A percentile compares a stretch with the other conserved stretches of the same genome.
phyloP scores from a whole-genome alignment of 2,888 invertebrate species.

The Candidula unifasciata region DNA sequence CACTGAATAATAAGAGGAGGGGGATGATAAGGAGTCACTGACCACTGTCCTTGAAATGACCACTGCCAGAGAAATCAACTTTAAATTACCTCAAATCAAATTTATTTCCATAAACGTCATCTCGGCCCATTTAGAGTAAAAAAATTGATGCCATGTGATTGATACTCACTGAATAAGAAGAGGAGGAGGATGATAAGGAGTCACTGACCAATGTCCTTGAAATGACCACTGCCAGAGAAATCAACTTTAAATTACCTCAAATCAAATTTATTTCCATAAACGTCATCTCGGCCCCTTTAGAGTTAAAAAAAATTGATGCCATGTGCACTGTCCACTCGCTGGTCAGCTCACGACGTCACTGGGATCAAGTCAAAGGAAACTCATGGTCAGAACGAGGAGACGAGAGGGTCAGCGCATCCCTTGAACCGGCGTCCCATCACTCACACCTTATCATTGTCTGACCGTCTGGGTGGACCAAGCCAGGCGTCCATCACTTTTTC shows the following conservation, averaged over 20 bases:
- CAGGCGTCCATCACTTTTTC: conserved; percentile 10
- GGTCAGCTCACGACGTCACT: conserved; percentile 3
- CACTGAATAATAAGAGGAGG: too few relatives aligned
- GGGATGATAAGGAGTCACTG: too few relatives aligned
- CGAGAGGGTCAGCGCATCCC: conserved; percentile 29
- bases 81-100: background rate
- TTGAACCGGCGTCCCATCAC: conserved; percentile 37
- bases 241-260: background rate
- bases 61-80: background rate
- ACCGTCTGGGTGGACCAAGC: background rate
- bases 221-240: background rate
- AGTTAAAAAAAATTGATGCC: background rate
- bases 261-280: conserved; percentile 1
- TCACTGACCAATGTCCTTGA: background rate
- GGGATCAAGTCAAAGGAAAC: conserved; percentile 13
- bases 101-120: background rate
- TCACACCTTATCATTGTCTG: conserved; percentile 38
- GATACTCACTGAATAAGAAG: too few relatives aligned
- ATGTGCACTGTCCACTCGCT: conserved; percentile 42
- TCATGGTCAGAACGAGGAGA: background rate
- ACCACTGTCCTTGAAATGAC: background rate
- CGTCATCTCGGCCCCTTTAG: background rate
- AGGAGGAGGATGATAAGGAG: too few relatives aligned
- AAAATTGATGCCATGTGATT: conserved; percentile 18
- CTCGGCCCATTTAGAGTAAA: background rate